phyloP scores from a whole-genome alignment of 2,797 vertebrate genomes.

The Hoplostethus atlanticus region DNA sequence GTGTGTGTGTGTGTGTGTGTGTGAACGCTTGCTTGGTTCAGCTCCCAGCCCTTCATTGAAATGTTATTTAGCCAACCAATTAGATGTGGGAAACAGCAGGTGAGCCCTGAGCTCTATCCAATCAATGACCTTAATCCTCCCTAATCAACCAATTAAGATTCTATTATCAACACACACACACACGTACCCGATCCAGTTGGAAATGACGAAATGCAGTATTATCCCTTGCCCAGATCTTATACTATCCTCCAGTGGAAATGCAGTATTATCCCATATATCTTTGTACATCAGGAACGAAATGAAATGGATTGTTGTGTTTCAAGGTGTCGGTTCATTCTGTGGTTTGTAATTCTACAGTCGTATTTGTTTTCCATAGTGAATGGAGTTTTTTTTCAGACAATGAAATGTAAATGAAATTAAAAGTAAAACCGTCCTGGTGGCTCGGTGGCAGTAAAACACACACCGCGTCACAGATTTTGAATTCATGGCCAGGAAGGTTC shows the following conservation, averaged over 20 bases:
- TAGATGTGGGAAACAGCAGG: slow-evolving; percentile 73
- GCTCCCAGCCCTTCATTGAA: slow-evolving; percentile 75
- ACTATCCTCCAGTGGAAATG: slow-evolving; percentile 17
- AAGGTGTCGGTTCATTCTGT: slow-evolving; percentile 12
- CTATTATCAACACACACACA: slow-evolving; percentile 64
- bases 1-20: slow-evolving; percentile 37
- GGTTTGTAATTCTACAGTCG: too few relatives aligned
- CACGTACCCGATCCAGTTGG: not conserved
- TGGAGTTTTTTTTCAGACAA: not conserved
- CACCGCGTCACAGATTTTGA: slow-evolving; percentile 11
- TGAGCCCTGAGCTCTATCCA: slow-evolving; percentile 76
- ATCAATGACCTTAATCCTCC: slow-evolving; percentile 81
- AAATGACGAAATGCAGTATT: slow-evolving; percentile 30
- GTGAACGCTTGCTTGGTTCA: slow-evolving; percentile 53
- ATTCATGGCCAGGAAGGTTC: slow-evolving; percentile 21
- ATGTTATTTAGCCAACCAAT: slow-evolving; percentile 80
- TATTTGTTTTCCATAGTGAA: not conserved
- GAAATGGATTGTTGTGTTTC: not conserved
- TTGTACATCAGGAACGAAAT: not conserved
- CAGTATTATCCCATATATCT: slow-evolving; percentile 9
- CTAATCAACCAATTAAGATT: slow-evolving; percentile 82
- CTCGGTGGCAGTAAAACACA: not conserved
- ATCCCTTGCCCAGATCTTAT: slow-evolving; percentile 5
- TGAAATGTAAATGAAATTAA: slow-evolving; percentile 5
- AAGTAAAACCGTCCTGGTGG: not conserved